A percentile compares a stretch with the other conserved stretches of the same genome.
Evolutionary conservation across 2,113 vertebrate genomes (phyloP).

Genomic region (Myiozetetes cayanensis): DNA sequence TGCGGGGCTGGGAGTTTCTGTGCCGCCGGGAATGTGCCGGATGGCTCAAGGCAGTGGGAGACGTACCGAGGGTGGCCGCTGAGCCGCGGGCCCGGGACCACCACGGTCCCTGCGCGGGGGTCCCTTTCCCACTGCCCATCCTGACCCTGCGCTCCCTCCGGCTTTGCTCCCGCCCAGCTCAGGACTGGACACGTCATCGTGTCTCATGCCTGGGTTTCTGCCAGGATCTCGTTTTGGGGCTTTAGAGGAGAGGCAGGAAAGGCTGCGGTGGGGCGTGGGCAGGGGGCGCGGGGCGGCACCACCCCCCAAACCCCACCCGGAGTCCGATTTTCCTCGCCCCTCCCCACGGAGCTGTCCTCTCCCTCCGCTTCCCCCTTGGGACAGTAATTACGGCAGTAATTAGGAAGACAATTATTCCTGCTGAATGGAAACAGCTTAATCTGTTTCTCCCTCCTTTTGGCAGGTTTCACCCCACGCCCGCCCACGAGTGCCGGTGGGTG

Average conservation of each 20-base stretch:
- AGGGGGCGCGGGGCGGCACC: rapidly evolving
- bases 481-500: neutral
- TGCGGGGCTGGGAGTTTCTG: neutral
- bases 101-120: rapidly evolving
- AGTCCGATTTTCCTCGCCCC: neutral
- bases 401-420: constrained; percentile 8
- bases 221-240: neutral
- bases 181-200: rapidly evolving
- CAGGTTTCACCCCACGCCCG: neutral
- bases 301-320: neutral
- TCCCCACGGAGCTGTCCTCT: neutral
- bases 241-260: neutral
- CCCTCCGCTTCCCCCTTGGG: neutral
- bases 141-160: neutral
- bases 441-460: neutral
- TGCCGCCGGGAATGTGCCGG: rapidly evolving
- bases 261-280: neutral
- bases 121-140: neutral
- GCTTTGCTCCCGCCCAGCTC: neutral
- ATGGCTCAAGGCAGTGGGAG: neutral
- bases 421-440: constrained; percentile 17
- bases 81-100: rapidly evolving
- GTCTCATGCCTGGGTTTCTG: rapidly evolving
- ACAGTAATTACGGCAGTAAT: constrained; percentile 19
- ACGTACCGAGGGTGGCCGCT: rapidly evolving